Evolutionary conservation across 2,888 invertebrate genomes (phyloP).

Genomic region (Rotaria magnacalcarata): DNA sequence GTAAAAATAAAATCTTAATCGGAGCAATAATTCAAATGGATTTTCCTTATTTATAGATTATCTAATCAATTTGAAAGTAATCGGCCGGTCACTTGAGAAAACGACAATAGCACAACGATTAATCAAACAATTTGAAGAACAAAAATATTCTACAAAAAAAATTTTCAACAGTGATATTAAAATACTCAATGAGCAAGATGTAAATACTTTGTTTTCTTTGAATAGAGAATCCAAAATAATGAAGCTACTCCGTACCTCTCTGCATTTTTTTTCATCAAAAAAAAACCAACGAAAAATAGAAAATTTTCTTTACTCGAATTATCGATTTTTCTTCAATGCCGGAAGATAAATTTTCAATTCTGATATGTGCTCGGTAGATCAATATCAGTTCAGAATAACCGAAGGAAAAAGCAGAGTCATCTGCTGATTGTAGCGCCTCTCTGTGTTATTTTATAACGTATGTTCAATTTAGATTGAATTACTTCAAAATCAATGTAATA

Average conservation of each 20-base stretch:
- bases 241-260: too few relatives aligned
- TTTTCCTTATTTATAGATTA: not conserved
- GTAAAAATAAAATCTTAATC: not conserved
- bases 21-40: not conserved
- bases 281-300: too few relatives aligned
- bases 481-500: not conserved
- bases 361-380: too few relatives aligned
- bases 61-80: conserved; percentile 3
- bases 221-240: not conserved
- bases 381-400: too few relatives aligned
- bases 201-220: not conserved
- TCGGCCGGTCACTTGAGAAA: not conserved
- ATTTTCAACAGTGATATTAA: not conserved
- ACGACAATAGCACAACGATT: not conserved
- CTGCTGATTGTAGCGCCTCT: not conserved
- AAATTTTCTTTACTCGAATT: too few relatives aligned
- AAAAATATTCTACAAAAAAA: not conserved
- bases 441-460: too few relatives aligned
- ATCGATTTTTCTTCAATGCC: too few relatives aligned
- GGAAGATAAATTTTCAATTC: too few relatives aligned
- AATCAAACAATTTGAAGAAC: conserved; percentile 25
- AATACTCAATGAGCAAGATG: not conserved
- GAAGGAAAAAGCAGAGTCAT: not conserved
- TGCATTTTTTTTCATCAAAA: too few relatives aligned
- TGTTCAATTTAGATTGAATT: not conserved